Percentiles rank a stretch among this genome's conserved stretches.
phyloP scores from a whole-genome alignment of 35 echinoderm and acorn worm species.

The Apostichopus parvimensis region DNA sequence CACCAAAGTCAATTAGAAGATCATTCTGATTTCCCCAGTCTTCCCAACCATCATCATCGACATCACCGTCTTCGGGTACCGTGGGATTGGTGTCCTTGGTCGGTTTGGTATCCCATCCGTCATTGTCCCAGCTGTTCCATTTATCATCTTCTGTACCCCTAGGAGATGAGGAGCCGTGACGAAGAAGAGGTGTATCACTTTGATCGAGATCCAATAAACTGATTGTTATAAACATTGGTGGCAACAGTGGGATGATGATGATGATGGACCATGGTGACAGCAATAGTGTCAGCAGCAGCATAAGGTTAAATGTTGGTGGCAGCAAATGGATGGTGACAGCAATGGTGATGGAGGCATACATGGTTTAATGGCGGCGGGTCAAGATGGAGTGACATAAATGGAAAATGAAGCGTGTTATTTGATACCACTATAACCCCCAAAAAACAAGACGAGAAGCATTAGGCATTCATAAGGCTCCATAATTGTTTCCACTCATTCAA shows the following conservation, averaged over 20 bases:
- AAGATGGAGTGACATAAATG: not conserved
- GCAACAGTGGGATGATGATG: constrained; percentile 29
- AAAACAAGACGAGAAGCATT: not conserved
- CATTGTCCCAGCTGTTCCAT: constrained; percentile 76
- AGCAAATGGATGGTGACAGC: constrained; percentile 3
- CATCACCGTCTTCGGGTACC: not conserved
- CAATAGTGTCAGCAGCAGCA: not conserved
- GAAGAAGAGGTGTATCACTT: constrained; percentile 94
- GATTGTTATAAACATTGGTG: constrained; percentile 1
- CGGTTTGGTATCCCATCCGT: constrained; percentile 51
- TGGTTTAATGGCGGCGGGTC: not conserved
- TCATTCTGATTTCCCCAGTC: constrained; percentile 70
- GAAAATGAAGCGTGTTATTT: constrained; percentile 16
- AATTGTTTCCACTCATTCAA: too few relatives aligned
- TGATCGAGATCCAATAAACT: constrained; percentile 90
- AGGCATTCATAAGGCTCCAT: too few relatives aligned
- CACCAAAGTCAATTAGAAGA: constrained; percentile 81
- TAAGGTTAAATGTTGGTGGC: constrained; percentile 4
- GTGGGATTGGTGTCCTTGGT: constrained; percentile 23
- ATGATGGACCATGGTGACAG: constrained; percentile 1
- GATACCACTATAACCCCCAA: not conserved
- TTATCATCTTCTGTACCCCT: constrained; percentile 70
- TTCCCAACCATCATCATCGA: constrained; percentile 71
- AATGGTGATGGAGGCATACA: not conserved
- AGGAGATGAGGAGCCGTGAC: constrained; percentile 74